These are phyloP conservation scores for Pocillopora meandrina DNA, from an alignment of 92 coral and sea anemone species.

Conservation along the genomic window DNA sequence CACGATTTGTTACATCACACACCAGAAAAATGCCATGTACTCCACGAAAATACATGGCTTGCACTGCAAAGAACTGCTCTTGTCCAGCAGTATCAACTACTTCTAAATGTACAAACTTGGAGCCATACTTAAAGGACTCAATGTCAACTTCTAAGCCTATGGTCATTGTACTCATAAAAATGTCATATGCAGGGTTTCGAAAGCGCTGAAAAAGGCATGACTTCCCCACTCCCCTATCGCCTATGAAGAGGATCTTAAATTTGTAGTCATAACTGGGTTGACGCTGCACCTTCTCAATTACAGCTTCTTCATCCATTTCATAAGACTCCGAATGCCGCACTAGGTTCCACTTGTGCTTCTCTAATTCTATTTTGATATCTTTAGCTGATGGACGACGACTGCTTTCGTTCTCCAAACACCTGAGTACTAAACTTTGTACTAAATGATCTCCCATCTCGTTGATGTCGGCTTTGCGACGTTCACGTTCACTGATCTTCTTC, in stretches of 20 bases:
- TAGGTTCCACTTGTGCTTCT: slow-evolving; percentile 22
- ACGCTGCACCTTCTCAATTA: slow-evolving; percentile 44
- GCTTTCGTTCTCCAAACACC: slow-evolving; percentile 70
- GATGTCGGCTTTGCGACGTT: slow-evolving; percentile 68
- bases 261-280: slow-evolving; percentile 67
- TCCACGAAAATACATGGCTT: slow-evolving; percentile 71
- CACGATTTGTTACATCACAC: slow-evolving; percentile 62
- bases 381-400: slow-evolving; percentile 54
- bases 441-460: slow-evolving; percentile 61
- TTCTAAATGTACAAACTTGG: slow-evolving; percentile 55
- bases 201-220: slow-evolving; percentile 73
- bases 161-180: slow-evolving; percentile 48
- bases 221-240: slow-evolving; percentile 80
- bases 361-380: slow-evolving; percentile 43
- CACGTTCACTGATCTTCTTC: slow-evolving; percentile 53
- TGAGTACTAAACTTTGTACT: slow-evolving; percentile 60
- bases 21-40: slow-evolving; percentile 81
- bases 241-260: slow-evolving; percentile 75
- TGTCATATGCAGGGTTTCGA: slow-evolving; percentile 62
- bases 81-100: slow-evolving; percentile 85
- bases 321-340: not conserved
- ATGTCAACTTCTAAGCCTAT: slow-evolving; percentile 64
- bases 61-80: slow-evolving; percentile 66
- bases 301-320: slow-evolving; percentile 4
- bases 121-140: slow-evolving; percentile 62